A percentile compares a stretch with the other conserved stretches of the same genome.
These are phyloP conservation scores for Colletes latitarsis DNA, from an alignment of 1,140 invertebrate genomes.

Conservation along the genomic window DNA sequence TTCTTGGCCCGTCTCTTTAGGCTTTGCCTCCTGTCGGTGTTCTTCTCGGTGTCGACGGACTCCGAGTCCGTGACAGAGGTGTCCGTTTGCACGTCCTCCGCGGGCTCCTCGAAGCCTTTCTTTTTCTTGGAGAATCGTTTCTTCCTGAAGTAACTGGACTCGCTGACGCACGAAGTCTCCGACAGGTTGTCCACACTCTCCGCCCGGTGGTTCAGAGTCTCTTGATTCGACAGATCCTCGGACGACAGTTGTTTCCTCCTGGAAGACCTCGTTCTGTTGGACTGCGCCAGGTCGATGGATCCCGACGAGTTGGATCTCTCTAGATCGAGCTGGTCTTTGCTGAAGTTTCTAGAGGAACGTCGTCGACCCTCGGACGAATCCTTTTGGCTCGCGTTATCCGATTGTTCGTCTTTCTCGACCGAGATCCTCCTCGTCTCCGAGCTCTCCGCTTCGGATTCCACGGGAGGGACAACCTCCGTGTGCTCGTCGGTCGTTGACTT, in stretches of 20 bases:
- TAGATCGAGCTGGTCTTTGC: neutral
- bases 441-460: conserved; percentile 7
- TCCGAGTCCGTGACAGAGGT: conserved; percentile 26
- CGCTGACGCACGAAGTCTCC: conserved; percentile 44
- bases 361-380: neutral
- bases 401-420: neutral
- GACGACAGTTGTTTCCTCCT: conserved; percentile 39
- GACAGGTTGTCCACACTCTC: conserved; percentile 54
- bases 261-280: conserved; percentile 16
- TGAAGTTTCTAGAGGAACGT: neutral
- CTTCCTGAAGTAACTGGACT: conserved; percentile 53
- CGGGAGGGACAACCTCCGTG: neutral
- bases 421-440: neutral
- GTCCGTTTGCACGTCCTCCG: conserved; percentile 8
- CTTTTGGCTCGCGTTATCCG: neutral
- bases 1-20: conserved; percentile 36
- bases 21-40: conserved; percentile 21
- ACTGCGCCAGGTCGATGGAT: conserved; percentile 13
- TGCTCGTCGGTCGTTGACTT: conserved; percentile 58
- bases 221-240: conserved; percentile 31
- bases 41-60: neutral
- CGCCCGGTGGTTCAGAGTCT: neutral
- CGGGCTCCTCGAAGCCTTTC: conserved; percentile 16
- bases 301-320: conserved; percentile 49
- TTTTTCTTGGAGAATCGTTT: conserved; percentile 57